Base-by-base conservation (phyloP, 2,888 invertebrate genomes). In the Thereva nobilitata region DNA sequence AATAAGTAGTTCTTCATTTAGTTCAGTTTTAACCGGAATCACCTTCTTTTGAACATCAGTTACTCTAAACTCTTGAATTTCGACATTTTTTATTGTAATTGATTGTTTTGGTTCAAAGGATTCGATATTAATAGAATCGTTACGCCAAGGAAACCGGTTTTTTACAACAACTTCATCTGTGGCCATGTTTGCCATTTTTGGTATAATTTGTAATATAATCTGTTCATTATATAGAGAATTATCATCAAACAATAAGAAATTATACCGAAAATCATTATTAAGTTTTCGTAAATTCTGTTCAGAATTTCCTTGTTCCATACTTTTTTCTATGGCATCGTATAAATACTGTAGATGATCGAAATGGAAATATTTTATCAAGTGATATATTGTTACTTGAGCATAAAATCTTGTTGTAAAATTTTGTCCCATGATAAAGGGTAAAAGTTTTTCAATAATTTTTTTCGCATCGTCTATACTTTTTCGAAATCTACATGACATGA, bases 341-440 rank as follows among this genome's bases (percentile, higher is more conserved):
- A 72, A 66, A 40, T 42, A 9, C 54, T 57, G 12, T 54, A 72
- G 73, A 12, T 70, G 63, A 4, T 63, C 6, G 5, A 63, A 57
- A 12, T 63, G 37, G n/a, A 66, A 69, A 55, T 6, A 35, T 10
- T 73, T 70, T 47, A 77, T 42, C n/a, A 76, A 67, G 57, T 71
- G 70, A 64, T 74, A 72, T 12, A 80, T 68, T 34, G 74, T 74
- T 64, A 79, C 72, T 72, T 95, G 93, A 1, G 93, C 89, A 75
- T 90, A 86, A 2, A 92, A 82, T 50, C 95, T 84, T 4, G 91
- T 85, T 73, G 87, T 89, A 77, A 92, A 95, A 76, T 92, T 86
- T 66, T 93, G 90, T 0, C 91, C 91, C 88, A 94, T 91, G 42
- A 90, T 89, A 80, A 89, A 88, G 0, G 89, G 87, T 8, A 90